A percentile compares a stretch with the other conserved stretches of the same genome.
These are phyloP conservation scores for Gorilla gorilla DNA, from an alignment of 2,113 vertebrate species.

Conservation along the genomic window DNA sequence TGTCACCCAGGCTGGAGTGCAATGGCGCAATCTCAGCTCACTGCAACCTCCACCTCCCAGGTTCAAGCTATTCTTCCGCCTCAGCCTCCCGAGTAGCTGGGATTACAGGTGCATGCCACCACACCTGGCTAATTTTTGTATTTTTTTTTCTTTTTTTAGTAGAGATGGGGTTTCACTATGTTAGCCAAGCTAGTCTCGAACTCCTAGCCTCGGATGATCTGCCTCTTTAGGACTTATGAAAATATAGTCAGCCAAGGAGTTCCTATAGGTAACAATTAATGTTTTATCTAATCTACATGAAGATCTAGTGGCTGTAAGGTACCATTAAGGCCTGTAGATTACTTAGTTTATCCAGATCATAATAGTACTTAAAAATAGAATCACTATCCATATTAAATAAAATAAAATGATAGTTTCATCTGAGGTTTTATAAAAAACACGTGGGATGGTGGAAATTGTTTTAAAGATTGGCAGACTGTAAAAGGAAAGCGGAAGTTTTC, in stretches of 20 bases:
- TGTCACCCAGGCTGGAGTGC: no score
- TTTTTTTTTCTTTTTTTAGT: no score
- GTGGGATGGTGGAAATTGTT: background rate
- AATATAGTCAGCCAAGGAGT: background rate
- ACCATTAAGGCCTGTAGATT: background rate
- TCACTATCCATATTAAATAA: background rate
- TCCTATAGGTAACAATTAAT: background rate
- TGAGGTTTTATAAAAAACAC: background rate
- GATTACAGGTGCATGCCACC: no score
- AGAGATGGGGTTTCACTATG: no score
- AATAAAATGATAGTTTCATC: background rate
- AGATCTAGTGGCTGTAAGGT: background rate
- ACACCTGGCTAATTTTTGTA: no score
- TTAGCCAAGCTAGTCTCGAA: no score
- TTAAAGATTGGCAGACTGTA: background rate
- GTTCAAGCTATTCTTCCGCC: no score
- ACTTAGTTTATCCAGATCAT: background rate
- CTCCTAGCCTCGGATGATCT: no score
- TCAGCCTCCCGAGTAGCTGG: no score
- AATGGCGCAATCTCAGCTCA: no score
- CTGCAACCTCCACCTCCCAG: no score
- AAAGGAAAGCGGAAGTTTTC: background rate
- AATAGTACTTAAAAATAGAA: background rate
- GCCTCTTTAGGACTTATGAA: background rate
- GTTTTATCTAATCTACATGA: constrained; percentile 8